These are phyloP conservation scores for Limonius californicus DNA, from an alignment of 1,140 invertebrate species.

Conservation along the genomic window DNA sequence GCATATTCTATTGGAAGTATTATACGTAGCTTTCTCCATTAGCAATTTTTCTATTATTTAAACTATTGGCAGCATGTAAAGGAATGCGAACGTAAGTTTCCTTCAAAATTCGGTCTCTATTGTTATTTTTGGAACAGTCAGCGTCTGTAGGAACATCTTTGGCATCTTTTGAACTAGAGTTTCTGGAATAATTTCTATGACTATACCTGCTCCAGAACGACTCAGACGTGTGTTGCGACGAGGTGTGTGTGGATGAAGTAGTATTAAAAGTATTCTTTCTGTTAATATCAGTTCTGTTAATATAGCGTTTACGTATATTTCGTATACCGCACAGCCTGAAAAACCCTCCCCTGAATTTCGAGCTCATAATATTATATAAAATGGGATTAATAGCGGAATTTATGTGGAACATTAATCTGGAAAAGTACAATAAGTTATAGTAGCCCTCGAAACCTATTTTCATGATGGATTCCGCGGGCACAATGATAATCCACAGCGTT, in stretches of 20 bases:
- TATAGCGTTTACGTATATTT: slow-evolving; percentile 29
- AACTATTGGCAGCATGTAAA: slow-evolving; percentile 18
- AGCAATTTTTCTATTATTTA: slow-evolving; percentile 29
- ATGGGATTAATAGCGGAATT: slow-evolving; percentile 90
- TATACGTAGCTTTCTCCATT: slow-evolving; percentile 39
- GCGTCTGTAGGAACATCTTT: slow-evolving; percentile 31
- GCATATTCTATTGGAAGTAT: too few relatives aligned
- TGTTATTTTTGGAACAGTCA: slow-evolving; percentile 18
- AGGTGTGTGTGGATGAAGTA: slow-evolving; percentile 42
- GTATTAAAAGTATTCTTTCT: slow-evolving; percentile 43
- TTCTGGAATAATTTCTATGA: slow-evolving; percentile 29
- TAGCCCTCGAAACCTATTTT: slow-evolving; percentile 72
- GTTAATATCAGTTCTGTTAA: slow-evolving; percentile 36
- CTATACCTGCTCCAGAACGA: slow-evolving; percentile 37
- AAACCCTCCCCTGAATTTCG: slow-evolving; percentile 84
- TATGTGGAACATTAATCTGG: slow-evolving; percentile 80
- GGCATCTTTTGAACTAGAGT: slow-evolving; percentile 35
- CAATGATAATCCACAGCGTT: slow-evolving; percentile 79
- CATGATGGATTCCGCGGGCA: slow-evolving; percentile 58
- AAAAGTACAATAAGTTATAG: slow-evolving; percentile 82
- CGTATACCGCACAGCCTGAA: slow-evolving; percentile 54
- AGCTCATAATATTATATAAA: slow-evolving; percentile 87
- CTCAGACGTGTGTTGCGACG: slow-evolving; percentile 43
- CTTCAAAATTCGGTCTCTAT: slow-evolving; percentile 22
- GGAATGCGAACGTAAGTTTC: slow-evolving; percentile 34